These are phyloP conservation scores for Pteronura brasiliensis DNA, from an alignment of 2,113 vertebrate species.

Conservation along the genomic window DNA sequence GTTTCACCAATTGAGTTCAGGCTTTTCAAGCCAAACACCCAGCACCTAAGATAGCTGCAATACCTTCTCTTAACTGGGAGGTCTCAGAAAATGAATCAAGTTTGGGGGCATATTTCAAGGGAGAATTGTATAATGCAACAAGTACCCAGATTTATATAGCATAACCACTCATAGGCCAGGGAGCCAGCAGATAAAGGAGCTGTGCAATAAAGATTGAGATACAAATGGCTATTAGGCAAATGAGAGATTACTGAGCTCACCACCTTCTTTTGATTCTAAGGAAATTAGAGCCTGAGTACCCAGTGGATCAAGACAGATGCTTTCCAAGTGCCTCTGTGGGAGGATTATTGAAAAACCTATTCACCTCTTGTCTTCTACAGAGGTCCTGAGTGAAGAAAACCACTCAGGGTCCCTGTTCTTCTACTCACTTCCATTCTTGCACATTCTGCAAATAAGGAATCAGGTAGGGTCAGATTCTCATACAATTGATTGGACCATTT, in stretches of 20 bases:
- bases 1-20: neutral
- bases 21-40: constrained; percentile 24
- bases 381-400: neutral
- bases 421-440: neutral
- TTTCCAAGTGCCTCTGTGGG: neutral
- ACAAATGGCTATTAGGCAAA: neutral
- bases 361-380: neutral
- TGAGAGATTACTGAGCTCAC: neutral
- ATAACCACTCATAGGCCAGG: neutral
- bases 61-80: constrained; percentile 14
- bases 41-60: neutral
- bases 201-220: neutral
- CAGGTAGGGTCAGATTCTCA: neutral
- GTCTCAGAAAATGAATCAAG: neutral
- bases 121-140: neutral
- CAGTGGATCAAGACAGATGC: neutral
- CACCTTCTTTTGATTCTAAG: neutral
- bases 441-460: neutral
- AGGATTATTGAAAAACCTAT: neutral
- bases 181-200: neutral
- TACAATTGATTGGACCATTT: neutral
- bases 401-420: neutral
- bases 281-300: neutral
- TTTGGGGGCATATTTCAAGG: neutral
- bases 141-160: neutral